Evolutionary conservation across 1,140 invertebrate species (phyloP).

Genomic region (Camponotus pennsylvanicus): DNA sequence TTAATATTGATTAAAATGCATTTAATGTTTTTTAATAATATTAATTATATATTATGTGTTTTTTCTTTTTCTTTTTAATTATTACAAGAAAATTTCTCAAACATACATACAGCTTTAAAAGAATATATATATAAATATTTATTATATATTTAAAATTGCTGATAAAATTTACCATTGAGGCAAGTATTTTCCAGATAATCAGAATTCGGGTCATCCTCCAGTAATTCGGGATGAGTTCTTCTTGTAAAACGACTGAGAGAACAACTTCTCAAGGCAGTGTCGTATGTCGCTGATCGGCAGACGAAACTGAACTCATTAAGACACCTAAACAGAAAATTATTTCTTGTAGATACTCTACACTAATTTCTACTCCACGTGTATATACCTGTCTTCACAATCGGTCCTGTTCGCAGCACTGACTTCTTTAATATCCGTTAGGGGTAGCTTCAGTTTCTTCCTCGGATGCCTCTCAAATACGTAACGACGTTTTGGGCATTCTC

Average conservation of each 20-base stretch:
- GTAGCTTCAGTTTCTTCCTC: slow-evolving; percentile 92
- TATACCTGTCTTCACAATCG: slow-evolving; percentile 94
- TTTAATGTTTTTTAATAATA: neutral
- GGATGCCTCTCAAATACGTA: slow-evolving; percentile 96
- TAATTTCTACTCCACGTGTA: neutral
- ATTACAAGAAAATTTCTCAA: neutral
- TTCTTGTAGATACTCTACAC: neutral
- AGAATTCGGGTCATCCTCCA: slow-evolving; percentile 94
- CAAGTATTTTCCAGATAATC: slow-evolving; percentile 97
- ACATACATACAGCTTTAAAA: neutral
- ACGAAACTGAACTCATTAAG: slow-evolving; percentile 95
- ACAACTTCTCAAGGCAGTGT: slow-evolving; percentile 91
- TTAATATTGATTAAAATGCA: neutral
- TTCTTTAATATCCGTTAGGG: slow-evolving; percentile 92
- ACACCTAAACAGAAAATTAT: slow-evolving; percentile 87
- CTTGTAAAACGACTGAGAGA: slow-evolving; percentile 93
- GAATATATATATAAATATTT: slow-evolving; percentile 1
- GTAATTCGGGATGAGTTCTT: slow-evolving; percentile 93
- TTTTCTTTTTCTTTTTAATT: neutral
- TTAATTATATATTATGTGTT: neutral
- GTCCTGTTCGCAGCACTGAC: slow-evolving; percentile 93
- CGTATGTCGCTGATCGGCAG: slow-evolving; percentile 94
- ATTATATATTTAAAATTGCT: neutral
- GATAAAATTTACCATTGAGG: slow-evolving; percentile 89
- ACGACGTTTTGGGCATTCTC: slow-evolving; percentile 94